Percentiles rank a stretch among this genome's conserved stretches.
phyloP scores from a whole-genome alignment of 2,797 vertebrate species.

The Hephaestus fuliginosus region DNA sequence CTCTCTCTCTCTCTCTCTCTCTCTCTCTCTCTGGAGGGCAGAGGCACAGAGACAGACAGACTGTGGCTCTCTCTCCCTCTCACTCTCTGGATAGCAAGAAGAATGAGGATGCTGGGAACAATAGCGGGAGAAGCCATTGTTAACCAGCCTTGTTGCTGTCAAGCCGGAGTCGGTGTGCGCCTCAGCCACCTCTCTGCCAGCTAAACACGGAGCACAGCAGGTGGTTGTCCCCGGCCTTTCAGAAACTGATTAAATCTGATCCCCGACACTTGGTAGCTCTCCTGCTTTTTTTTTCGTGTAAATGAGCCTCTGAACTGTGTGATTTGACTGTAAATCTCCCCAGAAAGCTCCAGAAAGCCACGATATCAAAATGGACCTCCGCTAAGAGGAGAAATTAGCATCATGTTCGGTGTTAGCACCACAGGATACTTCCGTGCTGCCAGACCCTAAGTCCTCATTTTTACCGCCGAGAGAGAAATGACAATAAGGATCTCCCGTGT shows the following conservation, averaged over 20 bases:
- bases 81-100: constrained; percentile 56
- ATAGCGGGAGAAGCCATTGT: constrained; percentile 69
- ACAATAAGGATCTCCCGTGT: constrained; percentile 72
- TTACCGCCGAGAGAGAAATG: constrained; percentile 63
- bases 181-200: constrained; percentile 46
- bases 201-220: constrained; percentile 56
- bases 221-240: constrained; percentile 43
- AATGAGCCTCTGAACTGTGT: constrained; percentile 18
- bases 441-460: constrained; percentile 61
- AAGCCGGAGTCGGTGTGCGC: constrained; percentile 45
- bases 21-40: constrained; percentile 57
- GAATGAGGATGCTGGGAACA: constrained; percentile 67
- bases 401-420: constrained; percentile 40
- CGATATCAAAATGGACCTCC: constrained; percentile 39
- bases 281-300: constrained; percentile 1
- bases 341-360: constrained; percentile 25
- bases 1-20: constrained; percentile 9
- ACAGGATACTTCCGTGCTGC: constrained; percentile 31
- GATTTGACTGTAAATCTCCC: constrained; percentile 20
- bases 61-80: constrained; percentile 59
- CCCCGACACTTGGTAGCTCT: constrained; percentile 22
- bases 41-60: constrained; percentile 59
- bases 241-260: constrained; percentile 55
- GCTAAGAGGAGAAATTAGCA: constrained; percentile 18
- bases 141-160: constrained; percentile 70